These are phyloP conservation scores for Acridotheres tristis DNA, from an alignment of 2,797 vertebrate species.

Conservation along the genomic window DNA sequence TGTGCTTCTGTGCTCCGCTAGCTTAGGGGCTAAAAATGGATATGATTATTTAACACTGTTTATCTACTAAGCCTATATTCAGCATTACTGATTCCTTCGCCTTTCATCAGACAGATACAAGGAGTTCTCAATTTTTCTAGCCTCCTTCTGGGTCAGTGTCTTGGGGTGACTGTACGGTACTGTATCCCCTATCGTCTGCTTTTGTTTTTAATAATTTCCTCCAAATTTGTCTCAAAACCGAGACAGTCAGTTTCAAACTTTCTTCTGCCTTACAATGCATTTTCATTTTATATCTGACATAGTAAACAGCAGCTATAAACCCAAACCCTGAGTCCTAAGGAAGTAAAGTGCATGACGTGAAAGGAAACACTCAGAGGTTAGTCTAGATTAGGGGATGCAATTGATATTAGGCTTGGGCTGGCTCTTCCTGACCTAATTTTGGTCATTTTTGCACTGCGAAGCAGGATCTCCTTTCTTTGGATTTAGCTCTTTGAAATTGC, in stretches of 20 bases:
- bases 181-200: neutral
- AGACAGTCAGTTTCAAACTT: conserved; percentile 28
- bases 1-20: conserved; percentile 15
- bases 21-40: conserved; percentile 51
- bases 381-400: neutral
- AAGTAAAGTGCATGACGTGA: neutral
- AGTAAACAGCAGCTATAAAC: conserved; percentile 34
- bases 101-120: conserved; percentile 37
- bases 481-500: neutral
- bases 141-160: conserved; percentile 11
- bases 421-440: neutral
- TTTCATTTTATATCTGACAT: conserved; percentile 38
- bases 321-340: neutral
- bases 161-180: neutral
- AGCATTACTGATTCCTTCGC: conserved; percentile 44
- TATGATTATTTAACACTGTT: conserved; percentile 49
- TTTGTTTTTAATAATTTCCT: neutral
- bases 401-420: neutral
- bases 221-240: neutral
- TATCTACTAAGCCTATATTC: conserved; percentile 42
- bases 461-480: neutral
- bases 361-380: neutral
- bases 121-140: conserved; percentile 13
- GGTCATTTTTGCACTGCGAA: neutral
- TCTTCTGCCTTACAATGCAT: neutral